Conservation (phyloP, 2,888 invertebrate species). For the Cenopis cana region DNA sequence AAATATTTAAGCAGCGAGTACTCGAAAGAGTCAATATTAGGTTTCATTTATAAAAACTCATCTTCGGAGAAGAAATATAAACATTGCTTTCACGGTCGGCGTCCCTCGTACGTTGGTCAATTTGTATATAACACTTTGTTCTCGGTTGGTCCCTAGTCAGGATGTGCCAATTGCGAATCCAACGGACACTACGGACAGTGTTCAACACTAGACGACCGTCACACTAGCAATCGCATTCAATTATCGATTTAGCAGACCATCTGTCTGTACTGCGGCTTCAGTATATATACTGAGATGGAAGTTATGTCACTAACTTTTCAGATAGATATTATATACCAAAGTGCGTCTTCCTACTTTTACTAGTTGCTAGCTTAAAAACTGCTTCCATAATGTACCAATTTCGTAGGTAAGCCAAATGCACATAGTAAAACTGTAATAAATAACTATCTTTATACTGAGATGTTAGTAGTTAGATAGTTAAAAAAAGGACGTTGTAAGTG, state of each 20-base stretch:
- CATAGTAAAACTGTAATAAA: no score
- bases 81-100: slow-evolving; percentile 7
- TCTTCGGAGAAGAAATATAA: slow-evolving; percentile 15
- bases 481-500: not conserved
- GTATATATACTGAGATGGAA: no score
- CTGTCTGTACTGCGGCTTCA: slow-evolving; percentile 18
- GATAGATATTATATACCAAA: not conserved
- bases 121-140: slow-evolving; percentile 12
- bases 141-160: slow-evolving; percentile 59
- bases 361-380: no score
- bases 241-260: slow-evolving; percentile 59
- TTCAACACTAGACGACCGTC: slow-evolving; percentile 56
- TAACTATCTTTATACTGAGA: no score
- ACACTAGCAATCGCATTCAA: slow-evolving; percentile 64
- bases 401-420: no score
- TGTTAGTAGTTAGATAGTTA: not conserved
- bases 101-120: not conserved
- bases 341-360: not conserved
- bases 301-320: no score
- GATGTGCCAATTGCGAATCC: slow-evolving; percentile 70
- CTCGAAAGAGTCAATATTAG: slow-evolving; percentile 17
- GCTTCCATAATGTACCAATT: no score
- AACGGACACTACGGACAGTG: slow-evolving; percentile 51
- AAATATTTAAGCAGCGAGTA: slow-evolving; percentile 21
- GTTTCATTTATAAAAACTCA: slow-evolving; percentile 19